Evolutionary conservation across 2,113 vertebrate genomes (phyloP).

Genomic region (Peromyscus leucopus): DNA sequence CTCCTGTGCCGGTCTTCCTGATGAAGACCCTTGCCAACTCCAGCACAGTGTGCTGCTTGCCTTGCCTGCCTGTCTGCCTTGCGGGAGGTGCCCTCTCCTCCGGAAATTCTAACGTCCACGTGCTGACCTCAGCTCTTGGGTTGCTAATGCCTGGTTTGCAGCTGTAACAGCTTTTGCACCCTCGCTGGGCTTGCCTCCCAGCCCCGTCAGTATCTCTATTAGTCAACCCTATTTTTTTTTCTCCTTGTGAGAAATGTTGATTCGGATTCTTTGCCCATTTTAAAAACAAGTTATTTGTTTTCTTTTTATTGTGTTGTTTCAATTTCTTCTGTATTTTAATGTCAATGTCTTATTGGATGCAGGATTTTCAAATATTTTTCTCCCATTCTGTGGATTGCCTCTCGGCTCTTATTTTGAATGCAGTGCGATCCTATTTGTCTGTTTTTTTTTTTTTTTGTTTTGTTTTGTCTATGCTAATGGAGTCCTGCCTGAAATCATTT

Average conservation of each 20-base stretch:
- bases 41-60: not conserved
- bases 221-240: not conserved
- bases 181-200: rapidly evolving
- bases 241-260: not conserved
- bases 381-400: not conserved
- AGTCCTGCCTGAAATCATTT: not conserved
- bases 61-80: not conserved
- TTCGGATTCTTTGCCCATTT: not conserved
- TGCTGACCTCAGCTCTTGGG: not conserved
- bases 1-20: not conserved
- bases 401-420: not conserved
- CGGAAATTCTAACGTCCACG: not conserved
- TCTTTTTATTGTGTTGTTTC: not conserved
- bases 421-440: not conserved
- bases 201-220: not conserved
- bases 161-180: not conserved
- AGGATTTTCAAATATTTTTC: not conserved
- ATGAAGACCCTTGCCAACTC: not conserved
- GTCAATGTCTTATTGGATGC: not conserved
- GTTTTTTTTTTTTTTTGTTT: not conserved
- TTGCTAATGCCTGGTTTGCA: not conserved
- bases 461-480: not conserved
- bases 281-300: not conserved
- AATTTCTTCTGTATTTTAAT: not conserved
- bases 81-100: not conserved